A percentile compares a stretch with the other conserved stretches of the same genome.
Conservation (phyloP, 2,888 invertebrate genomes). For the Eristalis tenax region DNA sequence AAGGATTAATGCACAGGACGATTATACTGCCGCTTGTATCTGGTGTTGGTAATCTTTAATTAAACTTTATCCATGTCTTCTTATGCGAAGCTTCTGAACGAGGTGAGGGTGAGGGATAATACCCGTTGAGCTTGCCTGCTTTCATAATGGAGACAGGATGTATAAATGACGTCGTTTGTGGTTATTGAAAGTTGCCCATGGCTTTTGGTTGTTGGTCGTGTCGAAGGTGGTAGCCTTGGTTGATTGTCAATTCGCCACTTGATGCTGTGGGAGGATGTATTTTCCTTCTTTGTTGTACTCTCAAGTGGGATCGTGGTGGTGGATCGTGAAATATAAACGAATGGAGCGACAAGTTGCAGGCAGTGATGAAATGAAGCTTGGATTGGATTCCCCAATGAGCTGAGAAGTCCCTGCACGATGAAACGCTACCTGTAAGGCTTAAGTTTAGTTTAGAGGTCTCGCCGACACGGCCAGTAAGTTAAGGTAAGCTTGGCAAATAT, state of each 20-base stretch:
- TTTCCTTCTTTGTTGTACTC: background rate
- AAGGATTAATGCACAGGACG: slow-evolving; percentile 47
- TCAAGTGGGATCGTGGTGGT: background rate
- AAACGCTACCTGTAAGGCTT: too few species aligned
- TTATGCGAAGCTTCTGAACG: background rate
- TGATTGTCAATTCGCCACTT: background rate
- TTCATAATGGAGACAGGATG: slow-evolving; percentile 37
- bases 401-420: too few species aligned
- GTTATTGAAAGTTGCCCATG: slow-evolving; percentile 21
- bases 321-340: background rate
- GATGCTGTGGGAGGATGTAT: background rate
- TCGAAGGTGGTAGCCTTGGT: slow-evolving; percentile 12
- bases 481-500: too few species aligned
- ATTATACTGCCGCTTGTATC: slow-evolving; percentile 46
- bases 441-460: too few species aligned
- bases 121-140: slow-evolving; percentile 30
- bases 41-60: slow-evolving; percentile 65
- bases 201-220: background rate
- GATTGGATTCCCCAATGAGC: too few species aligned
- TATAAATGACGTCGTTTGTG: slow-evolving; percentile 34
- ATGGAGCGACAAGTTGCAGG: background rate
- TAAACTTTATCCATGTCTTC: slow-evolving; percentile 62
- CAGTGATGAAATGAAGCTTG: too few species aligned
- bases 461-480: too few species aligned
- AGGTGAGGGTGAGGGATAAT: slow-evolving; percentile 7